Evolutionary conservation across 2,113 vertebrate genomes (phyloP).

Genomic region (Hiodon alosoides): DNA sequence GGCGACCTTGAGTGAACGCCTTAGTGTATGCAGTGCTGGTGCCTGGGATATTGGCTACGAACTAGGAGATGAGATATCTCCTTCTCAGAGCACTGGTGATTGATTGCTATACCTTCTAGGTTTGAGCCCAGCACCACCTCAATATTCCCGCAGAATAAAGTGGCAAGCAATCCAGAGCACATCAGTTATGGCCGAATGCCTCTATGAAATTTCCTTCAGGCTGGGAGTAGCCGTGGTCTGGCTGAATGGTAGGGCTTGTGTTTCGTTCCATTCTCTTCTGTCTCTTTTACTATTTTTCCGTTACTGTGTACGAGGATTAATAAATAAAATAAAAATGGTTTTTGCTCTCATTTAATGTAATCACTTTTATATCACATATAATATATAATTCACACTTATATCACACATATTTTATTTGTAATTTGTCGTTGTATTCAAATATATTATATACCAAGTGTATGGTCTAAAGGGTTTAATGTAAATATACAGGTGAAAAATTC

Average conservation of each 20-base stretch:
- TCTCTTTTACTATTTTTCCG: not conserved
- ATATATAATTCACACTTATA: no score
- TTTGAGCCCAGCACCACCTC: conserved; percentile 14
- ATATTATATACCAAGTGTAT: no score
- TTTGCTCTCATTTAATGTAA: no score
- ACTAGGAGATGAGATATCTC: conserved; percentile 60
- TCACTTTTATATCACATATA: no score
- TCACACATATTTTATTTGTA: not conserved
- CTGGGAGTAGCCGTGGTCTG: not conserved
- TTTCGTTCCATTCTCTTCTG: not conserved
- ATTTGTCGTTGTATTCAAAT: no score
- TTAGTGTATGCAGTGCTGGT: conserved; percentile 47
- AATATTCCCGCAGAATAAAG: conserved; percentile 18
- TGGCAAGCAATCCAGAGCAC: conserved; percentile 7
- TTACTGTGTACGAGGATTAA: not conserved
- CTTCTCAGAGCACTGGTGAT: conserved; percentile 36
- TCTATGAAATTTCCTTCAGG: conserved; percentile 34
- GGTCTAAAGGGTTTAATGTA: no score
- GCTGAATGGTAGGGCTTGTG: not conserved
- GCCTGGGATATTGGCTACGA: conserved; percentile 55
- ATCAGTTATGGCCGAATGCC: conserved; percentile 2
- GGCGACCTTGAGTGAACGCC: conserved; percentile 46
- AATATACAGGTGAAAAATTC: not conserved
- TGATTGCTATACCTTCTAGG: conserved; percentile 19
- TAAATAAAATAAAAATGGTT: not conserved